These are phyloP conservation scores for Perizoma affinitatum DNA, from an alignment of 2,888 invertebrate species.

Conservation along the genomic window DNA sequence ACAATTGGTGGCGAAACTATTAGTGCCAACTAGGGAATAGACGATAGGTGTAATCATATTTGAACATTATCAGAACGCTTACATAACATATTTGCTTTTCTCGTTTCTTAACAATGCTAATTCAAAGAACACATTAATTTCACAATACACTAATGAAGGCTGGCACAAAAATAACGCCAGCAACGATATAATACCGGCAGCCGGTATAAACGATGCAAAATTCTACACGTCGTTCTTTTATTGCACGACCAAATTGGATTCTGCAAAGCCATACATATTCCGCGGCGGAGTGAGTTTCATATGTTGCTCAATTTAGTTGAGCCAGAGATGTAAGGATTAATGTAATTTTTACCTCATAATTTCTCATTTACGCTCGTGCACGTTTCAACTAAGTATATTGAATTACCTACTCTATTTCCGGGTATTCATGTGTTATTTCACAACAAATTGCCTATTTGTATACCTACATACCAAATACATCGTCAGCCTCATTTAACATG, in stretches of 20 bases:
- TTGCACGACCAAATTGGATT: slow-evolving; percentile 69
- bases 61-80: too few species aligned
- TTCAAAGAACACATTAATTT: not conserved
- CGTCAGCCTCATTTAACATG: too few species aligned
- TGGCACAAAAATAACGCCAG: slow-evolving; percentile 31
- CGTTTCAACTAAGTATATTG: slow-evolving; percentile 37
- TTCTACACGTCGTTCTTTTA: slow-evolving; percentile 55
- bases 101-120: not conserved
- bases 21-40: too few species aligned
- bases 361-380: slow-evolving; percentile 39
- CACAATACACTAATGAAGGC: slow-evolving; percentile 22
- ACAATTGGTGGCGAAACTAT: too few species aligned
- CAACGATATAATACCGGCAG: slow-evolving; percentile 33
- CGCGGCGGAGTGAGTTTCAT: slow-evolving; percentile 51
- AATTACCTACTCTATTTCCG: slow-evolving; percentile 33
- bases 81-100: too few species aligned
- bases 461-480: too few species aligned
- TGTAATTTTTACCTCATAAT: slow-evolving; percentile 45
- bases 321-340: slow-evolving; percentile 44
- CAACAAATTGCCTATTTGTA: not conserved
- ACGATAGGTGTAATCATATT: too few species aligned
- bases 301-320: slow-evolving; percentile 52
- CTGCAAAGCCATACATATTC: slow-evolving; percentile 53
- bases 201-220: slow-evolving; percentile 35
- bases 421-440: too few species aligned